These are phyloP conservation scores for Euplexia lucipara DNA, from an alignment of 2,888 invertebrate species.

Conservation along the genomic window DNA sequence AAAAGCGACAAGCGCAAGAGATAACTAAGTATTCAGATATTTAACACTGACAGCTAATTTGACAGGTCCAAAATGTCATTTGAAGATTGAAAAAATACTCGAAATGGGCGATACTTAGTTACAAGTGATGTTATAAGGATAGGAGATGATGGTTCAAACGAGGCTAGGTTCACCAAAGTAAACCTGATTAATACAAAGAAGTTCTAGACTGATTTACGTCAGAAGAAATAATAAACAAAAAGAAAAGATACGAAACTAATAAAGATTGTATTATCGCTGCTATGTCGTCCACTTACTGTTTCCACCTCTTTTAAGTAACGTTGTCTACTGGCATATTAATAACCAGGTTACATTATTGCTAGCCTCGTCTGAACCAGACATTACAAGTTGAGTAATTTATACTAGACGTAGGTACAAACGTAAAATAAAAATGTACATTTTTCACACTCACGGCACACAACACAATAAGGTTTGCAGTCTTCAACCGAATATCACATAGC, in stretches of 20 bases:
- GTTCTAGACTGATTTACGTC: background rate
- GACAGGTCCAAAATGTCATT: slow-evolving; percentile 31
- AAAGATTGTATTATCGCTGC: slow-evolving; percentile 25
- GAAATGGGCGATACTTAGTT: slow-evolving; percentile 59
- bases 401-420: slow-evolving; percentile 81
- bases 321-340: slow-evolving; percentile 15
- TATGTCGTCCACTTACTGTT: slow-evolving; percentile 1
- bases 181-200: background rate
- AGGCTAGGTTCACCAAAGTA: slow-evolving; percentile 36
- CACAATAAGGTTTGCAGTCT: slow-evolving; percentile 85
- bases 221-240: slow-evolving; percentile 4
- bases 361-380: slow-evolving; percentile 61
- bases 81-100: slow-evolving; percentile 34
- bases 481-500: slow-evolving; percentile 87
- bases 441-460: slow-evolving; percentile 85
- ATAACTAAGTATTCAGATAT: slow-evolving; percentile 48
- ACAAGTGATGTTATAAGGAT: slow-evolving; percentile 54
- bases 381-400: slow-evolving; percentile 69
- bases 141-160: slow-evolving; percentile 42
- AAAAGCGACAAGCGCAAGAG: slow-evolving; percentile 60
- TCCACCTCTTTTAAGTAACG: slow-evolving; percentile 11
- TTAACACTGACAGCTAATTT: slow-evolving; percentile 33
- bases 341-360: slow-evolving; percentile 14
- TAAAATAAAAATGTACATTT: slow-evolving; percentile 79
- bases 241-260: background rate